Evolutionary conservation across 2,113 vertebrate species (phyloP).

Genomic region (Gymnorhina tibicen): DNA sequence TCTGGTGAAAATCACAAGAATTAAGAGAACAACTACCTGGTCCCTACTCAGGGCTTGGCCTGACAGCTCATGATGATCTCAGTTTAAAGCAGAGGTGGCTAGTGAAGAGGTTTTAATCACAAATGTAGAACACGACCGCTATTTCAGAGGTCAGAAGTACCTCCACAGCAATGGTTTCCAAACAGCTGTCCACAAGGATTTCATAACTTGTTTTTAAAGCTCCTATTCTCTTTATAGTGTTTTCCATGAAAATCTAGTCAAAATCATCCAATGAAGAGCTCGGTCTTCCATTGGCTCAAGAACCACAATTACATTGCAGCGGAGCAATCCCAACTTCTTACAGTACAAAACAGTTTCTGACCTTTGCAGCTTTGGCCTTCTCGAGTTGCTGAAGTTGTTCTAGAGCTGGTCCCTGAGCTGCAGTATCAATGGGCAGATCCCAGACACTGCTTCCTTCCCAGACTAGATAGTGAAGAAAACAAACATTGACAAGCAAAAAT

Average conservation of each 20-base stretch:
- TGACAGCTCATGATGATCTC: background rate
- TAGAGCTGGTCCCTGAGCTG: conserved; percentile 86
- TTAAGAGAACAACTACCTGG: background rate
- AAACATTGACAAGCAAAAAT: conserved; percentile 42
- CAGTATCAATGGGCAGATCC: conserved; percentile 93
- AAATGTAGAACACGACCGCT: background rate
- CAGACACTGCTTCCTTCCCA: conserved; percentile 98
- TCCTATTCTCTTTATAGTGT: background rate
- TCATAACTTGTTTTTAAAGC: background rate
- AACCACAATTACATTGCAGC: background rate
- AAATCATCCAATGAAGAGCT: background rate
- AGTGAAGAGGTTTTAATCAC: background rate
- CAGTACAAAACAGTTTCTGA: conserved; percentile 43
- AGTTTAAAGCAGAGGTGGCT: background rate
- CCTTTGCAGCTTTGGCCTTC: conserved; percentile 90
- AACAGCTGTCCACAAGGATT: background rate
- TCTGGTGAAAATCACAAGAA: background rate
- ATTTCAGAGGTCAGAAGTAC: background rate
- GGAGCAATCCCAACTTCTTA: conserved; percentile 7
- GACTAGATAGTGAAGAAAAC: conserved; percentile 68
- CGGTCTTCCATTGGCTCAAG: background rate
- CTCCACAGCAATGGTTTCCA: background rate
- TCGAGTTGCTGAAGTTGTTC: conserved; percentile 98
- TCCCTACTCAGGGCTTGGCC: background rate
- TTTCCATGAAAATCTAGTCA: background rate